Percentiles rank a stretch among this genome's conserved stretches.
phyloP scores from a whole-genome alignment of 2,797 vertebrate species.

The Chrosomus eos region DNA sequence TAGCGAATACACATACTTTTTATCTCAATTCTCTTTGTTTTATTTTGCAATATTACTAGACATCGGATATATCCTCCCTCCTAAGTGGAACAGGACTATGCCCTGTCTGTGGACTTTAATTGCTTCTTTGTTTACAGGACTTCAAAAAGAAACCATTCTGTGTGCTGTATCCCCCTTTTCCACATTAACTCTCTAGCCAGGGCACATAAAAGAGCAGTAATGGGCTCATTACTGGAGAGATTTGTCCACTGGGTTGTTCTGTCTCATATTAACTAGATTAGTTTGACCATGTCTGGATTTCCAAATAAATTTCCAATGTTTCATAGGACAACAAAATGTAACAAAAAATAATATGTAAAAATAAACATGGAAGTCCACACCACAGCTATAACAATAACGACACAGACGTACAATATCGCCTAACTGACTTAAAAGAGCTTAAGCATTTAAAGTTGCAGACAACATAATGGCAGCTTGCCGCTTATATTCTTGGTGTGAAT shows the following conservation, averaged over 20 bases:
- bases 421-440: not conserved
- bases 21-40: not conserved
- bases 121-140: conserved; percentile 43
- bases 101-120: conserved; percentile 43
- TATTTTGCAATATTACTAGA: not conserved
- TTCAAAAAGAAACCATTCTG: conserved; percentile 50
- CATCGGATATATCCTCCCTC: not conserved
- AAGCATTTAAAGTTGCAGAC: not conserved
- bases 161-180: conserved; percentile 41
- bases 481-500: not conserved
- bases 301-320: not conserved
- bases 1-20: not conserved
- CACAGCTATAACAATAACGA: not conserved
- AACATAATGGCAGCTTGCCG: not conserved
- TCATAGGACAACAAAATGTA: not conserved
- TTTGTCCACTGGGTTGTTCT: conserved; percentile 54
- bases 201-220: conserved; percentile 56
- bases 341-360: not conserved
- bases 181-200: conserved; percentile 59
- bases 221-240: conserved; percentile 62
- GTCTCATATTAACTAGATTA: conserved; percentile 63
- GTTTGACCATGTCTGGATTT: conserved; percentile 51
- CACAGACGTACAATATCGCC: not conserved
- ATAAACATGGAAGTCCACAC: not conserved
- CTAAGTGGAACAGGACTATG: conserved; percentile 24